Conservation (phyloP, 2,113 vertebrate genomes). For the Antechinus flavipes region DNA sequence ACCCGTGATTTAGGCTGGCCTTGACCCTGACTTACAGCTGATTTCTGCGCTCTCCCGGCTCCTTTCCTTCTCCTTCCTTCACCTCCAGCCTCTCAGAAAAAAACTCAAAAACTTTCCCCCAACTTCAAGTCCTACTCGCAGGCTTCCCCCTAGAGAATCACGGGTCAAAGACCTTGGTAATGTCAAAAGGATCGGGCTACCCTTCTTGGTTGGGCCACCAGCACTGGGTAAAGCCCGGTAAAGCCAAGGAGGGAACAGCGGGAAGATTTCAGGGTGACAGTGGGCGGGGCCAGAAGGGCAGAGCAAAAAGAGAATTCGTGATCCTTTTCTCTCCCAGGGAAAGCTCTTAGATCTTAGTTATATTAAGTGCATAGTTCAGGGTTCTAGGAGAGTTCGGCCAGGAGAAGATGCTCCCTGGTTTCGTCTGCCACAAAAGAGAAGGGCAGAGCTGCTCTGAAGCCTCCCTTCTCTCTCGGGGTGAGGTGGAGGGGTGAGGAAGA, state of each 20-base stretch:
- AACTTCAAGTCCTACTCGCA: neutral
- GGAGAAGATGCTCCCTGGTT: neutral
- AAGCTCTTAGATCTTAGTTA: neutral
- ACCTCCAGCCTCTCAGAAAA: neutral
- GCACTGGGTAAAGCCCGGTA: fast-evolving
- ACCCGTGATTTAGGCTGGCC: neutral
- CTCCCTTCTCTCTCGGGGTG: neutral
- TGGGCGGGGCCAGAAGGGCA: fast-evolving
- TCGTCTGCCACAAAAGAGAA: neutral
- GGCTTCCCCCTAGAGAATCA: neutral
- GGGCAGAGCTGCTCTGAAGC: neutral
- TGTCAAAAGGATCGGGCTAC: neutral
- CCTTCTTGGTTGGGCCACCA: neutral
- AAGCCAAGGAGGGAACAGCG: neutral
- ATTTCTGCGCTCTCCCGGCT: neutral
- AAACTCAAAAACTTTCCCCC: neutral
- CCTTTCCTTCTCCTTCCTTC: neutral
- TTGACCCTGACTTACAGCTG: neutral
- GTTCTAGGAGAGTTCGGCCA: neutral
- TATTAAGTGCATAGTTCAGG: neutral
- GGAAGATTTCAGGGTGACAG: neutral
- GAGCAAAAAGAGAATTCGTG: neutral
- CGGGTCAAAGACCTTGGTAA: neutral
- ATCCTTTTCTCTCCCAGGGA: neutral
- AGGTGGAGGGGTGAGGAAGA: neutral